Evolutionary conservation across 2,797 vertebrate species (phyloP).

Genomic region (Falco biarmicus): DNA sequence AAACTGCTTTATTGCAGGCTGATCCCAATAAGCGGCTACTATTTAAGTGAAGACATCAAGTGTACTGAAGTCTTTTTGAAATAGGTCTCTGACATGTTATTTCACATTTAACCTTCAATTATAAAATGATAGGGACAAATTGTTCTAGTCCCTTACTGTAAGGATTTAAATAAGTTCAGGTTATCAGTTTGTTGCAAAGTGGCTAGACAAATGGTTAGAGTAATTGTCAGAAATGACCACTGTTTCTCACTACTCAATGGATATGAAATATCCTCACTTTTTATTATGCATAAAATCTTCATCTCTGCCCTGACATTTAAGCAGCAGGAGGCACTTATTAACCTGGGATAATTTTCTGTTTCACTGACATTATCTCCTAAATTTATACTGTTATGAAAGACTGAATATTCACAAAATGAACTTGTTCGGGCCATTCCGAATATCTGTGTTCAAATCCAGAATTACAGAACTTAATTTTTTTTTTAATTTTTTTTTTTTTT

Average conservation of each 20-base stretch:
- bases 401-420: neutral
- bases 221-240: neutral
- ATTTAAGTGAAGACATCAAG: neutral
- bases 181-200: neutral
- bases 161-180: neutral
- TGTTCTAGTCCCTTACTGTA: neutral
- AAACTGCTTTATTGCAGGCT: neutral
- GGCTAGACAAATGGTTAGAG: neutral
- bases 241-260: neutral
- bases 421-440: neutral
- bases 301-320: conserved; percentile 30
- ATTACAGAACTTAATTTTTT: neutral
- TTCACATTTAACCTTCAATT: neutral
- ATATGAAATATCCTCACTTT: neutral
- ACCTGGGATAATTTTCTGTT: neutral
- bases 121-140: neutral
- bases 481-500: neutral
- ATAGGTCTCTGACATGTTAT: neutral
- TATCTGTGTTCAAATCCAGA: neutral
- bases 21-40: neutral
- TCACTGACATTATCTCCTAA: neutral
- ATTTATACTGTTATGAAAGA: neutral
- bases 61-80: neutral
- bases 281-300: neutral
- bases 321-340: neutral